A percentile compares a stretch with the other conserved stretches of the same genome.
Evolutionary conservation across 2,113 vertebrate genomes (phyloP).

Genomic region (Cyprinodon tularosa): DNA sequence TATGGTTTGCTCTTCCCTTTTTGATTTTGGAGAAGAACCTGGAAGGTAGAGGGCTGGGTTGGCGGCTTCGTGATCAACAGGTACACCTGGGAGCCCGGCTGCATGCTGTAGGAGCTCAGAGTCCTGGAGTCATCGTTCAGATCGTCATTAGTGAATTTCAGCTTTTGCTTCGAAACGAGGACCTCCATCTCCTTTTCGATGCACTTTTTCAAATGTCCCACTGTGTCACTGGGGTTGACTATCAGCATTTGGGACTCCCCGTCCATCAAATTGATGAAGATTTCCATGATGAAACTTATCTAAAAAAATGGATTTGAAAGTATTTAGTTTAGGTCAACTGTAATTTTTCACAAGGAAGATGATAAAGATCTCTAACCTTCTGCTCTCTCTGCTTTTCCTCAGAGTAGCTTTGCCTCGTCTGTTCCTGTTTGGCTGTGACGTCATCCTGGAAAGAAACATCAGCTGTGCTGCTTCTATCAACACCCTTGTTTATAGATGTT

Average conservation of each 20-base stretch:
- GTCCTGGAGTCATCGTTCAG: conserved; percentile 38
- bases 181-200: conserved; percentile 12
- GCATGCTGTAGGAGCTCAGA: conserved; percentile 46
- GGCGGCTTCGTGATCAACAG: conserved; percentile 50
- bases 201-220: conserved; percentile 40
- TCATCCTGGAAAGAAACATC: no score
- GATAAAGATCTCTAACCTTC: no score
- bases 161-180: neutral
- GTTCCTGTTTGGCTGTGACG: no score
- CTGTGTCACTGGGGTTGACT: conserved; percentile 66
- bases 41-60: conserved; percentile 14
- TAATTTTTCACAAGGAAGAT: neutral
- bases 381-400: no score
- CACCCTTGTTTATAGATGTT: no score
- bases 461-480: no score
- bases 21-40: conserved; percentile 71
- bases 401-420: no score
- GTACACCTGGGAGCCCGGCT: conserved; percentile 47
- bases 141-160: conserved; percentile 45
- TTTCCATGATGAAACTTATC: conserved; percentile 43
- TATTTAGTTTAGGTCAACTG: no score
- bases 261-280: conserved; percentile 27
- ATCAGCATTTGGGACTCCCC: conserved; percentile 13
- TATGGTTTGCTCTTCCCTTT: conserved; percentile 41
- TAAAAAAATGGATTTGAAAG: neutral